phyloP scores from a whole-genome alignment of 2,888 invertebrate genomes.

The Polydrusus pterygomalis region DNA sequence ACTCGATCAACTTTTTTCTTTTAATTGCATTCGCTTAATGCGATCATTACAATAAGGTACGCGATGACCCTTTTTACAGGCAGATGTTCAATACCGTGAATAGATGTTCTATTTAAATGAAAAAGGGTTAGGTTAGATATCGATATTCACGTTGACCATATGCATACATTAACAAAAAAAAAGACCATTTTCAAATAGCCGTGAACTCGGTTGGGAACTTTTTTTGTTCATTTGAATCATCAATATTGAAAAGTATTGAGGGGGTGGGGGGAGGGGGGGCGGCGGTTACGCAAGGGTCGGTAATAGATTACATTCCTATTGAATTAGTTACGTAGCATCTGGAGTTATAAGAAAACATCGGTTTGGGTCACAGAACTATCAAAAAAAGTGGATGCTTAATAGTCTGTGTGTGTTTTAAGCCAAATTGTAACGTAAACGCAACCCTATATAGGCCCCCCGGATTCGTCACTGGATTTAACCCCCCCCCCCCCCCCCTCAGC shows the following conservation, averaged over 20 bases:
- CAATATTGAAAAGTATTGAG: slow-evolving; percentile 21
- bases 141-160: slow-evolving; percentile 50
- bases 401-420: neutral
- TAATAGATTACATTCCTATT: neutral
- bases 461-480: no score
- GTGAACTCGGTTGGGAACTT: slow-evolving; percentile 47
- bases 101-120: slow-evolving; percentile 42
- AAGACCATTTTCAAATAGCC: slow-evolving; percentile 42
- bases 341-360: neutral
- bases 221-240: slow-evolving; percentile 43
- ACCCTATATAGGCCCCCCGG: no score
- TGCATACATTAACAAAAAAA: slow-evolving; percentile 52
- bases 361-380: no score
- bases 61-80: slow-evolving; percentile 48
- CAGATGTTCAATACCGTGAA: slow-evolving; percentile 44
- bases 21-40: slow-evolving; percentile 29
- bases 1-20: slow-evolving; percentile 21
- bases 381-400: no score
- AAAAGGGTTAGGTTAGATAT: slow-evolving; percentile 45
- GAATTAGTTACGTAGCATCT: slow-evolving; percentile 7
- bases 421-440: no score
- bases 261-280: no score
- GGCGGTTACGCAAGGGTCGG: neutral
- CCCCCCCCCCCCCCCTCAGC: no score
- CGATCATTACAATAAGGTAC: neutral